phyloP scores from a whole-genome alignment of 2,113 vertebrate genomes.

The Perca flavescens region DNA sequence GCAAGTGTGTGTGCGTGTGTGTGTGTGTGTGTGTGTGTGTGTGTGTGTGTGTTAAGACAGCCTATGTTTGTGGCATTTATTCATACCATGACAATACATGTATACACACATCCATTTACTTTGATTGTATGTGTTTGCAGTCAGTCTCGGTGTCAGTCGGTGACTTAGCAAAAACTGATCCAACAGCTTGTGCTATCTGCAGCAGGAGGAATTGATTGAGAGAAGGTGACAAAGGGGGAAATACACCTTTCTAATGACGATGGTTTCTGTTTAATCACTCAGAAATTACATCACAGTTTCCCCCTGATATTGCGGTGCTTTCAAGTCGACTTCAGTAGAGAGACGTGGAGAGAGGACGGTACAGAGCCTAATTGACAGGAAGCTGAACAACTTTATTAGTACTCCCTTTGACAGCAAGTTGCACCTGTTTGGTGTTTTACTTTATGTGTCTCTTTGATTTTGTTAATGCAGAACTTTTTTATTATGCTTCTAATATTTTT shows the following conservation, averaged over 20 bases:
- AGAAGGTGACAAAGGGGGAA: slow-evolving; percentile 14
- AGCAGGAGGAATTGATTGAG: slow-evolving; percentile 7
- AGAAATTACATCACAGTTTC: slow-evolving; percentile 13
- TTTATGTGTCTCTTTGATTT: not conserved
- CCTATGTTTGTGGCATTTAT: not conserved
- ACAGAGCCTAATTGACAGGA: slow-evolving; percentile 14
- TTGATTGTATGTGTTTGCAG: not conserved
- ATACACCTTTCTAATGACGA: slow-evolving; percentile 21
- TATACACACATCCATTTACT: not conserved
- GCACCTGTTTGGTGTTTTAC: slow-evolving; percentile 1
- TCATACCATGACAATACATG: not conserved
- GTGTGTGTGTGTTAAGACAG: not conserved
- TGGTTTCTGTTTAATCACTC: slow-evolving; percentile 19
- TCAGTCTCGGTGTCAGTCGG: not conserved
- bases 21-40: too few species aligned
- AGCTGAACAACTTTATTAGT: slow-evolving; percentile 17
- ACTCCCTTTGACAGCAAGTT: not conserved
- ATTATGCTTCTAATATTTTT: not conserved
- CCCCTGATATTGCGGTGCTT: not conserved
- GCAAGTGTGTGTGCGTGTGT: not conserved
- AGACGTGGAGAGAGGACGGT: slow-evolving; percentile 2
- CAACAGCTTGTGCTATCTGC: slow-evolving; percentile 23
- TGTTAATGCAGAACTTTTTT: not conserved
- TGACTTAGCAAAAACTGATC: slow-evolving; percentile 22
- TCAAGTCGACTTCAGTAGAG: not conserved